Percentiles rank a stretch among this genome's conserved stretches.
Evolutionary conservation across 92 coral and sea anemone genomes (phyloP).

Genomic region (Nematostella vectensis): DNA sequence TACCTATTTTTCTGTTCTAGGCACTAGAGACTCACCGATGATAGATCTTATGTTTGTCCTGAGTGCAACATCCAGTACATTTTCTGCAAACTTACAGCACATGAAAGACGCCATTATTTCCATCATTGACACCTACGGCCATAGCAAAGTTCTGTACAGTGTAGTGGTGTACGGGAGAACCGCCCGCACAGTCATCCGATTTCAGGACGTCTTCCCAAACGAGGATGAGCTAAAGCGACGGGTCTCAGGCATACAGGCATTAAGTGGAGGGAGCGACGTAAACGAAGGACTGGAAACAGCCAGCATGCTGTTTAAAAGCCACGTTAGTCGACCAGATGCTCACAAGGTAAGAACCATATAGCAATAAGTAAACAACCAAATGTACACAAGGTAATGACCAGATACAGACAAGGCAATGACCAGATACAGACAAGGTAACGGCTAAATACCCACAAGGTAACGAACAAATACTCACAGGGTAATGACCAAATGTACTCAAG

Average conservation of each 20-base stretch:
- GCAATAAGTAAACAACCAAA: too few species aligned
- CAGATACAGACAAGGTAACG: too few species aligned
- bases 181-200: slow-evolving; percentile 31
- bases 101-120: slow-evolving; percentile 60
- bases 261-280: slow-evolving; percentile 40
- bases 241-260: slow-evolving; percentile 15
- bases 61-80: slow-evolving; percentile 45
- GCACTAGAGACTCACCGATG: slow-evolving; percentile 17
- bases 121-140: slow-evolving; percentile 54
- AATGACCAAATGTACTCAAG: too few species aligned
- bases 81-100: slow-evolving; percentile 41
- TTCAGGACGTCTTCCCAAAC: slow-evolving; percentile 17
- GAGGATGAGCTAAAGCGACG: slow-evolving; percentile 20
- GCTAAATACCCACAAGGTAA: too few species aligned
- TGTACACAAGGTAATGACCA: too few species aligned
- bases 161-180: slow-evolving; percentile 40
- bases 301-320: slow-evolving; percentile 27
- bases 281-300: slow-evolving; percentile 49
- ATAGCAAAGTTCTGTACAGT: slow-evolving; percentile 44
- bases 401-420: too few species aligned
- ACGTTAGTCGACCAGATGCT: slow-evolving; percentile 38
- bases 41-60: slow-evolving; percentile 59
- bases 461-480: too few species aligned
- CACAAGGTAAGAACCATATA: slow-evolving; percentile 34
- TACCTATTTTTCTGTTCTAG: too few species aligned